Evolutionary conservation across 2,797 vertebrate genomes (phyloP), one percentile per base, ranked within the genome.

Genomic region (Artibeus lituratus): DNA sequence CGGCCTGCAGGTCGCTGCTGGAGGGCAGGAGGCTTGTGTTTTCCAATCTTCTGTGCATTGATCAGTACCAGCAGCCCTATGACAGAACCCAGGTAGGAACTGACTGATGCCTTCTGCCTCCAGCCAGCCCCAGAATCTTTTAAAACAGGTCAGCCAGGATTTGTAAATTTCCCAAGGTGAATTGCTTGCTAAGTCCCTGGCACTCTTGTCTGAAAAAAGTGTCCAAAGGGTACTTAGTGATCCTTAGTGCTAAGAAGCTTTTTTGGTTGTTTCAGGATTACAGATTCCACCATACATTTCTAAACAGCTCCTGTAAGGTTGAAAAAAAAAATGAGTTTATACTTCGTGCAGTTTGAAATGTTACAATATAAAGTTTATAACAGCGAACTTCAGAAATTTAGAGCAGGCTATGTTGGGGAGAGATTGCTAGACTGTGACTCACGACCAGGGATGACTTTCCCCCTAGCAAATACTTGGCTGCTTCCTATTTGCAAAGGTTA

Each of bases 281-380:
- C 98, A 98, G 39, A 98, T 98, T 95, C 97, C 95, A 1, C 98
- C 97, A 0, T 98, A 98, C 74, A 97, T 98, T 98, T 98, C 98
- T 94, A 99, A 98, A 97, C 98, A 99, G 97, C 98, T 94, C 98
- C 98, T 99, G 98, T 77, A 59, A 87, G 55, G 84, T 87, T 70
- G 81, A 94, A 39, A 72, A 80, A n/a, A 62, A 74, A 32, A 47
- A 26, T 91, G 91, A 94, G 51, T 69, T 10, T 44, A 0, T 72
- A 67, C 44, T 82, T 94, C 92, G 14, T 47, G 3, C 35, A 92
- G 49, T 51, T 92, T 78, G 0, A 77, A 74, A 69, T 57, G 35
- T 15, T 74, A 67, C 42, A 93, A 16, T 67, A 74, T 51, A 67
- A 55, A 73, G 3, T 91, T 80, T 84, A 12, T 87, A 91, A 84